These are phyloP conservation scores for Ariolimax columbianus DNA, from an alignment of 2,888 invertebrate species.

Conservation along the genomic window DNA sequence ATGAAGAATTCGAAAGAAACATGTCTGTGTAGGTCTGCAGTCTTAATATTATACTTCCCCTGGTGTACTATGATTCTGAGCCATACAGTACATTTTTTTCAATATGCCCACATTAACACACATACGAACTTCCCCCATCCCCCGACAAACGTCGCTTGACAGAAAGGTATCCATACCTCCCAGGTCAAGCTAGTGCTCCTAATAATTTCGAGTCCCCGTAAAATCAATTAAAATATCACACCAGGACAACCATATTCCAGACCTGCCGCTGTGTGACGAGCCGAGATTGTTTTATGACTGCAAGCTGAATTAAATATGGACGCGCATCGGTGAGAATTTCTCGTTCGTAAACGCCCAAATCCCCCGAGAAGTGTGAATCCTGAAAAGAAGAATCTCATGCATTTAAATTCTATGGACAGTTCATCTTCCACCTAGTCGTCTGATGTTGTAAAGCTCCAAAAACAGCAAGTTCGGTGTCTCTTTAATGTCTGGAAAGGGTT, in stretches of 20 bases:
- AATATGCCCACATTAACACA: too few relatives aligned
- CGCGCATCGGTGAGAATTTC: slow-evolving; percentile 9
- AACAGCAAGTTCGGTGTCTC: not conserved
- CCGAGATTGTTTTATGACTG: not conserved
- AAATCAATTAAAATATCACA: not conserved
- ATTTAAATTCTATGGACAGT: slow-evolving; percentile 1
- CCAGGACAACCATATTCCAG: not conserved
- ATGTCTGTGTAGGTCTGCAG: too few relatives aligned
- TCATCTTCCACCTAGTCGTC: not conserved
- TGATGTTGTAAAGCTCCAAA: not conserved
- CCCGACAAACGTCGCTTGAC: too few relatives aligned
- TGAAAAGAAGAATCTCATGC: not conserved
- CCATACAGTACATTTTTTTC: too few relatives aligned
- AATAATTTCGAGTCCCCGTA: not conserved
- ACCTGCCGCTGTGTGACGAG: not conserved
- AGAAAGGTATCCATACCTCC: too few relatives aligned
- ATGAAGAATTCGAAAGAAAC: too few relatives aligned
- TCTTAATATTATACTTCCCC: too few relatives aligned
- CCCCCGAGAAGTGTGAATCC: not conserved
- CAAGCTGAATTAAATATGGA: slow-evolving; percentile 16
- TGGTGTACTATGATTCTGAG: too few relatives aligned
- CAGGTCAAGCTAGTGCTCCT: not conserved
- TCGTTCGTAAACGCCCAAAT: not conserved
- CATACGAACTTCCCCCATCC: too few relatives aligned
- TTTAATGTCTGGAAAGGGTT: not conserved